Evolutionary conservation across 2,888 invertebrate species (phyloP).

Genomic region (Asteroscopus sphinx): DNA sequence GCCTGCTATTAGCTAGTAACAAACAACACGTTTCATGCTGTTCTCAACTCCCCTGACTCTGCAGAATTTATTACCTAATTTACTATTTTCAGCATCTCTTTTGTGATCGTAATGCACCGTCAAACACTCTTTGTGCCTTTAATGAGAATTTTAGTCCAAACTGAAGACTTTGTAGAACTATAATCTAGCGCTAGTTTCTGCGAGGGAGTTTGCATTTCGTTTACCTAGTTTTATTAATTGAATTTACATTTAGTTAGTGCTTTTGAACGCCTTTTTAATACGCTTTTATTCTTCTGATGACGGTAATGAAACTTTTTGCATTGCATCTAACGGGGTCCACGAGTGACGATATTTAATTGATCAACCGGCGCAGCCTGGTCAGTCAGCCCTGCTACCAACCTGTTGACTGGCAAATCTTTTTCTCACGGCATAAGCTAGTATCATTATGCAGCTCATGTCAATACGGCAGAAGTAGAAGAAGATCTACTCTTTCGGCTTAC

Average conservation of each 20-base stretch:
- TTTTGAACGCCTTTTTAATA: not conserved
- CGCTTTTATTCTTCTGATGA: no score
- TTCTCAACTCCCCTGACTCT: conserved; percentile 9
- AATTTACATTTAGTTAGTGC: conserved; percentile 25
- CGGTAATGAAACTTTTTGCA: no score
- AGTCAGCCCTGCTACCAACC: no score
- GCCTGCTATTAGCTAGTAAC: not conserved
- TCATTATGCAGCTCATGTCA: no score
- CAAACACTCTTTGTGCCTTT: conserved; percentile 40
- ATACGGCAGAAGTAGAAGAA: no score
- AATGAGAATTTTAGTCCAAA: conserved; percentile 42
- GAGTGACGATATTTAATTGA: no score
- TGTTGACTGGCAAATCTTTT: no score
- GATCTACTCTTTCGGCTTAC: no score
- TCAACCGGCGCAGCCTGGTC: no score
- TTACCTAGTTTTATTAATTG: conserved; percentile 25
- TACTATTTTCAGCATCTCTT: conserved; percentile 28
- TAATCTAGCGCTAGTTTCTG: conserved; percentile 14
- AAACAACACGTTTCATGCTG: conserved; percentile 15
- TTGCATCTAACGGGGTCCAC: no score
- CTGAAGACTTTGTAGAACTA: conserved; percentile 23
- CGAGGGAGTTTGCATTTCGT: conserved; percentile 4
- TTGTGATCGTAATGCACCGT: conserved; percentile 32
- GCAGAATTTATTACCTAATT: conserved; percentile 25
- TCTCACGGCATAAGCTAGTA: no score